Conservation (phyloP, 2,888 invertebrate species). For the Mycalesis mineus region DNA sequence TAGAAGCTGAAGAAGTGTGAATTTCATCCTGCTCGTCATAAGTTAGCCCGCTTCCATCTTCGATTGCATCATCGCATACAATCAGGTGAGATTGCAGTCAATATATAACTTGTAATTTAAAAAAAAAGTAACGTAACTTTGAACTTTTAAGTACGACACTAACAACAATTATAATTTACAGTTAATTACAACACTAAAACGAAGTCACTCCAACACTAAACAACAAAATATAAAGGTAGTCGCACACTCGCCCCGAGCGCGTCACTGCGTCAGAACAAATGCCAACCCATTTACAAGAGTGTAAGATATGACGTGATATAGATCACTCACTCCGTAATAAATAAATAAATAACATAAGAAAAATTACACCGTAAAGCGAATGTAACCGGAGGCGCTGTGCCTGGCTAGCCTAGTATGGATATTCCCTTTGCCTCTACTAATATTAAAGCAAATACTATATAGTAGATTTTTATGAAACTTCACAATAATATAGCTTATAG, state of each 20-base stretch:
- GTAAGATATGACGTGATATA: conserved; percentile 78
- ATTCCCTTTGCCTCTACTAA: not conserved
- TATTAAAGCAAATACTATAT: too few species aligned
- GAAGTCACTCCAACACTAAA: conserved; percentile 27
- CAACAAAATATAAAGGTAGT: conserved; percentile 39
- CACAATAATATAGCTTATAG: too few species aligned
- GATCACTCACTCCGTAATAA: conserved; percentile 77
- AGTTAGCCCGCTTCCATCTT: too few species aligned
- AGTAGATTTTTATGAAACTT: too few species aligned
- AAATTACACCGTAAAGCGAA: conserved; percentile 78
- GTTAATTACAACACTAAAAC: not conserved
- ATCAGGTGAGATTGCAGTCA: too few species aligned
- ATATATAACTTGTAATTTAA: too few species aligned
- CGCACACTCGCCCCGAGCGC: conserved; percentile 41
- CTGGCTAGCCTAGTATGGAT: conserved; percentile 46
- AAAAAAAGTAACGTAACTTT: too few species aligned
- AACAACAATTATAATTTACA: too few species aligned
- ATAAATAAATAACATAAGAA: conserved; percentile 79
- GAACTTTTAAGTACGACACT: too few species aligned
- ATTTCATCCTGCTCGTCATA: too few species aligned
- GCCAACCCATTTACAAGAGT: conserved; percentile 75
- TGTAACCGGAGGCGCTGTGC: conserved; percentile 72
- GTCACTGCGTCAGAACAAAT: conserved; percentile 56
- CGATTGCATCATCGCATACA: too few species aligned
- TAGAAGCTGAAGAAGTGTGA: too few species aligned